Evolutionary conservation across 2,888 invertebrate species (phyloP).

Genomic region (Acanthosoma haemorrhoidale): DNA sequence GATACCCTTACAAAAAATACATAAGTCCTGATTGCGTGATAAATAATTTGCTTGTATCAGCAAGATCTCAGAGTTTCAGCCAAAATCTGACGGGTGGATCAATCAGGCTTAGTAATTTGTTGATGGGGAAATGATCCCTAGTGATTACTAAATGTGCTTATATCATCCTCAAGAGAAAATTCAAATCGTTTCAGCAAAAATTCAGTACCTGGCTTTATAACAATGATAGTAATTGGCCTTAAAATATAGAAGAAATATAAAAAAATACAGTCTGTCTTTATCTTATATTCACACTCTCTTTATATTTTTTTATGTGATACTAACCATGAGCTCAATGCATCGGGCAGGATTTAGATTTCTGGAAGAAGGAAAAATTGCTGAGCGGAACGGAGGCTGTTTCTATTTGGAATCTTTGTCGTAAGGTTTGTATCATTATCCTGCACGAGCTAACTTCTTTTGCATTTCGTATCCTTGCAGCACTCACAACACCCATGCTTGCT

Average conservation of each 20-base stretch:
- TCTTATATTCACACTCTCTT: neutral
- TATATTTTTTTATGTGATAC: neutral
- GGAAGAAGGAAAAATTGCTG: conserved; percentile 54
- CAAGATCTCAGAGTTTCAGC: too few species aligned
- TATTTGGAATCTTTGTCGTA: conserved; percentile 88
- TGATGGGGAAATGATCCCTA: too few species aligned
- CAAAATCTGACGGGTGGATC: too few species aligned
- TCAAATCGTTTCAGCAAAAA: too few species aligned
- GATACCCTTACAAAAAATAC: too few species aligned
- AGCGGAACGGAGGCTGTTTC: conserved; percentile 91
- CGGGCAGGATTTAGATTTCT: conserved; percentile 37
- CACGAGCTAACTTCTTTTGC: conserved; percentile 14
- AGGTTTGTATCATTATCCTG: conserved; percentile 58
- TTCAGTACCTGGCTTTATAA: neutral
- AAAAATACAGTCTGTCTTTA: neutral
- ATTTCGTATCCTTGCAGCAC: conserved; percentile 4
- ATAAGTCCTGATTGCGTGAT: too few species aligned
- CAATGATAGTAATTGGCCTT: neutral
- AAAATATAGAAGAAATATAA: neutral
- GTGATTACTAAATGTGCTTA: too few species aligned
- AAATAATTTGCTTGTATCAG: too few species aligned
- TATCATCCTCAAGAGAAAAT: too few species aligned
- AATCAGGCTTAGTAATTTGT: too few species aligned
- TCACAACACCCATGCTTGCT: conserved; percentile 1
- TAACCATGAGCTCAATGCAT: conserved; percentile 14